Evolutionary conservation across 2,888 invertebrate species (phyloP).

Genomic region (Rotaria sp.): DNA sequence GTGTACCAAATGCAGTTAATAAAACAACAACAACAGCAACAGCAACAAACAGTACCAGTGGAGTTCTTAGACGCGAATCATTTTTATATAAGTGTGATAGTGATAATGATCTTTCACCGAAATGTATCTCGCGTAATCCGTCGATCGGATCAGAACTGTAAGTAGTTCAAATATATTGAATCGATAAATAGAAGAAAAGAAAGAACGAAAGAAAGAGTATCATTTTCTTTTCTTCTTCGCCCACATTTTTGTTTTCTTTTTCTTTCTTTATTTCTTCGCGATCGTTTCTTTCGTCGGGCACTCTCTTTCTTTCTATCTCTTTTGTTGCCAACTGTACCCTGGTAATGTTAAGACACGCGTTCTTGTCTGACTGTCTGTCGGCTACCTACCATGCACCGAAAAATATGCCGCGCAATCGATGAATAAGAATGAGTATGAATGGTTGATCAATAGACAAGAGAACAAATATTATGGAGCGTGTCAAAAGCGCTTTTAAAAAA

Average conservation of each 20-base stretch:
- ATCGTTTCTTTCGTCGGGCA: background rate
- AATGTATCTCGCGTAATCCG: constrained; percentile 41
- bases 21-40: background rate
- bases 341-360: background rate
- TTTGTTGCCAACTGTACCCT: constrained; percentile 14
- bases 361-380: background rate
- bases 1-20: background rate
- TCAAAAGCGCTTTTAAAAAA: constrained; percentile 13
- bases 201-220: background rate
- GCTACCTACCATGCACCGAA: background rate
- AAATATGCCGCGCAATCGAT: background rate
- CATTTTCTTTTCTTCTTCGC: background rate
- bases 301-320: background rate
- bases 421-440: background rate
- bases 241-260: background rate
- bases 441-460: constrained; percentile 2
- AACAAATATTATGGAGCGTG: background rate
- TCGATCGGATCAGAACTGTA: constrained; percentile 31
- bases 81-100: constrained; percentile 54
- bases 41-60: background rate
- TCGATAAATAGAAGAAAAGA: background rate
- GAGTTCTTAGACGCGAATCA: constrained; percentile 50
- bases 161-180: constrained; percentile 18
- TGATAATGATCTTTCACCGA: constrained; percentile 54
- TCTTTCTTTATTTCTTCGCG: constrained; percentile 1